These are phyloP conservation scores for Hyperoplus immaculatus DNA, from an alignment of 2,797 vertebrate species.

Conservation along the genomic window DNA sequence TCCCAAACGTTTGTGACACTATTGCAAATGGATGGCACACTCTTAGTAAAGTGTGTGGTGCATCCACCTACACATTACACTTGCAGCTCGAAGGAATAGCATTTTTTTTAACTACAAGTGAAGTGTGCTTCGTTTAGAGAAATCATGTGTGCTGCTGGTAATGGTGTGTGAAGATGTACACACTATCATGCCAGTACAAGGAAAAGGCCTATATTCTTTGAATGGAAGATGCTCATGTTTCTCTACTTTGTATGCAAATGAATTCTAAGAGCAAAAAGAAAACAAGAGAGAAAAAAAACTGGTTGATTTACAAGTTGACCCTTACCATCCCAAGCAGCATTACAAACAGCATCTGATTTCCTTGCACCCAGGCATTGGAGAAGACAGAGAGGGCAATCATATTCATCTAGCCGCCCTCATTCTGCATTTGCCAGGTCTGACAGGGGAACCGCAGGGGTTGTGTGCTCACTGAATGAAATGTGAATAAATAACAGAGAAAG, in stretches of 20 bases:
- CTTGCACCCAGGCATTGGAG: constrained; percentile 27
- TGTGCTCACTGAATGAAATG: constrained; percentile 78
- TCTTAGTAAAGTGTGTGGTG: neutral
- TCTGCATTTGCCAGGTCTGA: constrained; percentile 68
- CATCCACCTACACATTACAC: constrained; percentile 15
- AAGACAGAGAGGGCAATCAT: constrained; percentile 70
- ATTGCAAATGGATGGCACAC: neutral
- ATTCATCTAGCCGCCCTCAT: constrained; percentile 68
- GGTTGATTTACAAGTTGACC: constrained; percentile 78
- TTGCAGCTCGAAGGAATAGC: constrained; percentile 9
- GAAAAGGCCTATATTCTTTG: constrained; percentile 38
- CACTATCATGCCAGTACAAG: constrained; percentile 23
- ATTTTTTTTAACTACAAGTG: constrained; percentile 12
- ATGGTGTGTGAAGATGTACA: constrained; percentile 33
- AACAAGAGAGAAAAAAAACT: constrained; percentile 43
- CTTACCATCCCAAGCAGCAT: constrained; percentile 60
- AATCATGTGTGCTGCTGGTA: constrained; percentile 13
- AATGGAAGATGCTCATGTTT: constrained; percentile 39
- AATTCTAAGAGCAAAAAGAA: constrained; percentile 50
- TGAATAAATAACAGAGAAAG: constrained; percentile 76
- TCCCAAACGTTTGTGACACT: neutral
- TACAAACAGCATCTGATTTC: constrained; percentile 71
- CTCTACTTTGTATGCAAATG: constrained; percentile 64
- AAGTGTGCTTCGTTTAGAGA: constrained; percentile 2
- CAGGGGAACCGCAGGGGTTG: constrained; percentile 73